Percentiles rank a stretch among this genome's conserved stretches.
Conservation (phyloP, 1,140 invertebrate genomes). For the Dendroctonus valens region DNA sequence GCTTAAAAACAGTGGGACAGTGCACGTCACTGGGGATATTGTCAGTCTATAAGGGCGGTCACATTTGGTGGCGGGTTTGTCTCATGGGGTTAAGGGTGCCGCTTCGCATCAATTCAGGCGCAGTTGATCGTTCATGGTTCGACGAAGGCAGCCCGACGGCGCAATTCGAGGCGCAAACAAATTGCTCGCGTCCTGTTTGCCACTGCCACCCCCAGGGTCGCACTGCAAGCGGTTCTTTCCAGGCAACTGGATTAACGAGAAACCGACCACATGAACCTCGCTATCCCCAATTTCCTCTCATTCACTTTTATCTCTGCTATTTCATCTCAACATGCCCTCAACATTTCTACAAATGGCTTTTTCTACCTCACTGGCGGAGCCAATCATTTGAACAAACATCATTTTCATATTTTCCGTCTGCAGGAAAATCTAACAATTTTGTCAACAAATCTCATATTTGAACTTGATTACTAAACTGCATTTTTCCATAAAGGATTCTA, state of each 20-base stretch:
- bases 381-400: not conserved
- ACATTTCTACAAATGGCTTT: not conserved
- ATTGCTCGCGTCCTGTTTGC: slow-evolving; percentile 29
- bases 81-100: slow-evolving; percentile 31
- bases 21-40: slow-evolving; percentile 19
- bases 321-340: not conserved
- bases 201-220: slow-evolving; percentile 13
- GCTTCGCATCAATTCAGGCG: slow-evolving; percentile 32
- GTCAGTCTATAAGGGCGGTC: slow-evolving; percentile 26
- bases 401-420: too few species aligned
- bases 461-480: too few species aligned
- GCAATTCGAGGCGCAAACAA: slow-evolving; percentile 30
- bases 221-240: slow-evolving; percentile 23
- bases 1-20: not conserved
- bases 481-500: too few species aligned
- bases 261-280: slow-evolving; percentile 11
- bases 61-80: slow-evolving; percentile 33
- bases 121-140: slow-evolving; percentile 34
- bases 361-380: too few species aligned
- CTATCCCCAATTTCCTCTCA: slow-evolving; percentile 14
- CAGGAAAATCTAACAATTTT: too few species aligned
- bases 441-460: too few species aligned
- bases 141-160: slow-evolving; percentile 16
- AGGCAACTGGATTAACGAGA: slow-evolving; percentile 27
- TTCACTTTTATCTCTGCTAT: slow-evolving; percentile 26